Evolutionary conservation across 2,797 vertebrate species (phyloP).

Genomic region (Protosalanx chinensis): DNA sequence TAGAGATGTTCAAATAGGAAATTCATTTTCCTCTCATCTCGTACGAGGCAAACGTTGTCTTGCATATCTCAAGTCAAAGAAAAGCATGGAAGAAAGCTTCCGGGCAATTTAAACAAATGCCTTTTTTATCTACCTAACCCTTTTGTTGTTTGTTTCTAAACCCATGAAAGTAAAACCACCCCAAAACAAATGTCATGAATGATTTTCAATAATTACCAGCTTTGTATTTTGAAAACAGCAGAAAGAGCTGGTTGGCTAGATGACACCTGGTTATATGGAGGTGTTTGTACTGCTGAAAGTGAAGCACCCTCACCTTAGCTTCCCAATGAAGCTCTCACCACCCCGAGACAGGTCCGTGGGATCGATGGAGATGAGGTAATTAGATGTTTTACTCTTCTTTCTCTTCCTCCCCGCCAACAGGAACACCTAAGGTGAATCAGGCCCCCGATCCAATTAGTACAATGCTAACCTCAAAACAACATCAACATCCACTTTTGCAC

Average conservation of each 20-base stretch:
- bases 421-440: constrained; percentile 80
- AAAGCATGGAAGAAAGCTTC: neutral
- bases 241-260: neutral
- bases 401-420: constrained; percentile 95
- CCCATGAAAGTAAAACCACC: neutral
- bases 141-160: neutral
- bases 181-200: too few relatives aligned
- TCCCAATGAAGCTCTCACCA: constrained; percentile 97
- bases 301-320: constrained; percentile 81
- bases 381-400: constrained; percentile 99
- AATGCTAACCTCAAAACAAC: neutral
- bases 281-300: neutral
- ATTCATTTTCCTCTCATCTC: constrained; percentile 1
- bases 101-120: neutral
- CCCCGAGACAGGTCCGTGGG: constrained; percentile 96
- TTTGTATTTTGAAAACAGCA: neutral
- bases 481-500: neutral
- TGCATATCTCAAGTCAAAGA: neutral
- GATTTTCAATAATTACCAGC: neutral
- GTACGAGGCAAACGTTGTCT: neutral
- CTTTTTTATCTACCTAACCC: neutral
- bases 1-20: constrained; percentile 6
- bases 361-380: constrained; percentile 99
- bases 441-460: constrained; percentile 26
- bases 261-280: too few relatives aligned